phyloP scores from a whole-genome alignment of 2,888 invertebrate species.

The Galerucella calmariensis region DNA sequence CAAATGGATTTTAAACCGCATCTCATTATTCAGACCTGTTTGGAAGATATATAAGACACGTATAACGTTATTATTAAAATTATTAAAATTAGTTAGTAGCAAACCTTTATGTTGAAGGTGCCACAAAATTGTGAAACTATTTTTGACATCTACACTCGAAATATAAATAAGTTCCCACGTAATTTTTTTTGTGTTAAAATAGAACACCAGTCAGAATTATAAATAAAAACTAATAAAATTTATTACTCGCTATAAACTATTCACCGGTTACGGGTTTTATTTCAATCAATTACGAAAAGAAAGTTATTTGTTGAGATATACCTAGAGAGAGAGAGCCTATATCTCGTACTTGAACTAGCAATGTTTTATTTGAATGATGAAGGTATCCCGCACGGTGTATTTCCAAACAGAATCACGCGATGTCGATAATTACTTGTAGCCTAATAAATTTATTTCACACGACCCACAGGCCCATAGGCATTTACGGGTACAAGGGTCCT shows the following conservation, averaged over 20 bases:
- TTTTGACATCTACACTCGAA: too few relatives aligned
- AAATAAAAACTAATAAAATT: neutral
- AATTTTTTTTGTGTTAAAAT: too few relatives aligned
- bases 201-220: neutral
- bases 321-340: neutral
- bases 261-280: constrained; percentile 14
- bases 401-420: constrained; percentile 55
- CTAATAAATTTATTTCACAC: constrained; percentile 62
- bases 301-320: constrained; percentile 11
- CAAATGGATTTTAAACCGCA: too few relatives aligned
- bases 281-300: constrained; percentile 22
- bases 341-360: constrained; percentile 9
- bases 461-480: constrained; percentile 54
- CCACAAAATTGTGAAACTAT: too few relatives aligned
- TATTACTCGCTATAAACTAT: neutral
- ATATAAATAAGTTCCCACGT: too few relatives aligned
- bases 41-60: too few relatives aligned
- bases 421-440: constrained; percentile 57
- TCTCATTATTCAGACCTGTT: too few relatives aligned
- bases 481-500: constrained; percentile 24
- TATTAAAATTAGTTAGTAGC: too few relatives aligned
- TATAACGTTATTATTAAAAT: too few relatives aligned
- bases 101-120: too few relatives aligned
- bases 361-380: constrained; percentile 35
- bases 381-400: constrained; percentile 43